Percentiles rank a stretch among this genome's conserved stretches.
Evolutionary conservation across 2,113 vertebrate genomes (phyloP).

Genomic region (Phycodurus eques): DNA sequence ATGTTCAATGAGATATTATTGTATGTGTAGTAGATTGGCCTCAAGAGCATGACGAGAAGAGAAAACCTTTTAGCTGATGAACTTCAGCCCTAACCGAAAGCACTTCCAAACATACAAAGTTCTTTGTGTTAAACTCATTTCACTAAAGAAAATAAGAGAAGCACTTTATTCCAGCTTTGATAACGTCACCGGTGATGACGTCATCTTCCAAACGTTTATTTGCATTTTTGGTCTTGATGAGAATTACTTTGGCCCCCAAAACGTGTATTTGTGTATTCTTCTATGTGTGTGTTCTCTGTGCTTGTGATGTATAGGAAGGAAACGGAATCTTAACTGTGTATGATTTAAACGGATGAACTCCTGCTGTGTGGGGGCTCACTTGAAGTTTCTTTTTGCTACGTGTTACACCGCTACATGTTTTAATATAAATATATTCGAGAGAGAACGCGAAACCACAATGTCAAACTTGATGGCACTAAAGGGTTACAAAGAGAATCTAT

Average conservation of each 20-base stretch:
- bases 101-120: constrained; percentile 42
- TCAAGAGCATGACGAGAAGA: constrained; percentile 17
- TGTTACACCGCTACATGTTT: constrained; percentile 2
- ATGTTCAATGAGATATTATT: constrained; percentile 49
- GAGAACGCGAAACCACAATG: constrained; percentile 50
- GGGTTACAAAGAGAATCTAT: constrained; percentile 22
- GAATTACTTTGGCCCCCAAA: constrained; percentile 11
- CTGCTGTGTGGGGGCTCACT: constrained; percentile 34
- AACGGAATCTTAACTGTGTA: constrained; percentile 26
- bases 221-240: constrained; percentile 4
- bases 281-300: background rate
- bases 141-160: constrained; percentile 20
- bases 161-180: constrained; percentile 59
- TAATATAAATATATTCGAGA: constrained; percentile 18
- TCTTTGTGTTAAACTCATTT: constrained; percentile 25
- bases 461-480: constrained; percentile 40
- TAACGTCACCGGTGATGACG: constrained; percentile 9
- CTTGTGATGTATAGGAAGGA: constrained; percentile 22
- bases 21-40: constrained; percentile 19
- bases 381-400: background rate
- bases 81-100: constrained; percentile 17
- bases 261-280: constrained; percentile 13
- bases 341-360: constrained; percentile 10
- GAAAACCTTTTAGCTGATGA: constrained; percentile 34
- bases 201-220: background rate